Conservation (phyloP, 2,113 vertebrate species). For the Boulengeromyrus knoepffleri region DNA sequence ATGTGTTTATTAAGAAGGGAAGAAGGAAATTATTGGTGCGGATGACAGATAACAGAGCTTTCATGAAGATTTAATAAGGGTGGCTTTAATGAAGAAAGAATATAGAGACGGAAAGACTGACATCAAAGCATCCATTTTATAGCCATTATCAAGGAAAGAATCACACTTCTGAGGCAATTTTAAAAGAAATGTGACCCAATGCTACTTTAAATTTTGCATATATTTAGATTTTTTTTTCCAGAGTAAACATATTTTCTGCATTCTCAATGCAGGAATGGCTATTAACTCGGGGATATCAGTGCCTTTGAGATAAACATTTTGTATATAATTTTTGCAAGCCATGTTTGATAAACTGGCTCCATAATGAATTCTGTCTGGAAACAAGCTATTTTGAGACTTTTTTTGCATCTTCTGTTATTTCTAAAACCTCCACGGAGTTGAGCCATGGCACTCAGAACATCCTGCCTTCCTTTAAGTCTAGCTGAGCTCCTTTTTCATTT, state of each 20-base stretch:
- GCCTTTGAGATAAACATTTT: background rate
- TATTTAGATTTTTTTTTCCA: background rate
- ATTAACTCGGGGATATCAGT: background rate
- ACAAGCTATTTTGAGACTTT: background rate
- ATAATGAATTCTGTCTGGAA: background rate
- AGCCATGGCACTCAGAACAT: background rate
- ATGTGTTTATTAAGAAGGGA: constrained; percentile 30
- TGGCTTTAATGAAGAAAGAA: constrained; percentile 23
- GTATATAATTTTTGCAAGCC: background rate
- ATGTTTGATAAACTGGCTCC: background rate
- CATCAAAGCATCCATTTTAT: constrained; percentile 21
- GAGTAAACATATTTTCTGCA: background rate
- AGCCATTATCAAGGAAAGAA: constrained; percentile 24
- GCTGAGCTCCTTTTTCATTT: background rate
- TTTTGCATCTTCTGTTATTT: background rate
- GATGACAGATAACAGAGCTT: constrained; percentile 33
- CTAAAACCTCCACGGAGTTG: background rate
- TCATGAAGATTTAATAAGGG: constrained; percentile 39
- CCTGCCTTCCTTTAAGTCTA: background rate
- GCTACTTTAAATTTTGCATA: constrained; percentile 7
- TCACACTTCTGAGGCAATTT: constrained; percentile 24
- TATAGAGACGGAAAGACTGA: constrained; percentile 17
- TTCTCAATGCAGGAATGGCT: background rate
- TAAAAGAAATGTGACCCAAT: constrained; percentile 17
- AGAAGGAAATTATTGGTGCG: constrained; percentile 26